Evolutionary conservation across 2,888 invertebrate genomes (phyloP), one percentile per base, ranked within the genome.

Genomic region (Mesorhabditis sp.): DNA sequence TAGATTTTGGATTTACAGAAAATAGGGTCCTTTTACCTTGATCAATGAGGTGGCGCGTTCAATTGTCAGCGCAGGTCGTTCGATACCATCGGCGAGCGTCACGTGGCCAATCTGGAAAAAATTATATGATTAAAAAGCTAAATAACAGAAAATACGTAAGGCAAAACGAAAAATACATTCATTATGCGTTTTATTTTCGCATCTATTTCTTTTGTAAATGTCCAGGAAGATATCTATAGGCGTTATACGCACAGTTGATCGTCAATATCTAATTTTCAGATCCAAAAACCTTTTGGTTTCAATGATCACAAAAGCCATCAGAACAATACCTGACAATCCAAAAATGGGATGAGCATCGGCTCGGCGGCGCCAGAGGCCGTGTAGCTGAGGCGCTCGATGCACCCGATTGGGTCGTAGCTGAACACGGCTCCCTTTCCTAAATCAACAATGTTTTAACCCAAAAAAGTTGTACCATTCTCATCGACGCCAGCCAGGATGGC

Each of bases 391-490:
- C 91, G 90, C 86, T 95, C 95, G 82, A 92, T 93, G 84, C 95
- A 94, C 0, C 98, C 98, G 77, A 98, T 92, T 0, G 97, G 97
- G 87, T 99, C 98, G 86, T 96, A 99, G 84, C 93, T 93, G 88
- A 92, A 98, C 5, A 98, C 92, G 80, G 92, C 92, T 6, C 98
- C 98, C 86, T 93, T 92, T 4, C 95, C 89, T 89, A 75, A 43
- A 70, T 43, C 1, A 50, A 50, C n/a, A 50, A 50, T 6, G n/a
- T 50, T 50, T 50, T 28, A 50, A 7, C 2, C 15, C n/a, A 45
- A 62, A 4, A 50, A 68, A 15, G 28, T 28, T 28, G 28, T 69
- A 88, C 89, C 97, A 74, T 95, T 91, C 45, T 90, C 90, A 87
- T 97, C 95, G 68, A 98, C 76, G n/a, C 98, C 98, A 67, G 93